These are phyloP conservation scores for Melanerpes aurifrons DNA, from an alignment of 2,113 vertebrate species.

Conservation along the genomic window DNA sequence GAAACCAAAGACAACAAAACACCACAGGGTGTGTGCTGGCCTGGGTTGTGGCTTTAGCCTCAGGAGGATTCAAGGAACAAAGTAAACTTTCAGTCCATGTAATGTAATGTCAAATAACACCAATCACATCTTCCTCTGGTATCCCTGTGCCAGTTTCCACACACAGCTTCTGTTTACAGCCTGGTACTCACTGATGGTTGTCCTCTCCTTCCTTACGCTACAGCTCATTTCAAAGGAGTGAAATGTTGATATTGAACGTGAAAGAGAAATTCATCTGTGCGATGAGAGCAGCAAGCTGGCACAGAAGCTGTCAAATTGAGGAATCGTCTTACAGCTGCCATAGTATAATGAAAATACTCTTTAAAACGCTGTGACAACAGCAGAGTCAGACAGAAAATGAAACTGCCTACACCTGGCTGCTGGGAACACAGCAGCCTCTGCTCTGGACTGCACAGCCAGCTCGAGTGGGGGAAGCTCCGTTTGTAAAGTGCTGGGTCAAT, in stretches of 20 bases:
- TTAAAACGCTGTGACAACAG: neutral
- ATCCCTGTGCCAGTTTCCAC: neutral
- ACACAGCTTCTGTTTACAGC: neutral
- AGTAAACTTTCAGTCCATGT: neutral
- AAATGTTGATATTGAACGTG: neutral
- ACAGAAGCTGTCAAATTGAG: neutral
- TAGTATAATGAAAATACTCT: neutral
- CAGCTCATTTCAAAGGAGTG: neutral
- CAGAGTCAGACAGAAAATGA: neutral
- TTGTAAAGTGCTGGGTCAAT: neutral
- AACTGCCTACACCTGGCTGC: neutral
- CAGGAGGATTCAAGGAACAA: neutral
- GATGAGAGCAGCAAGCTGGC: neutral
- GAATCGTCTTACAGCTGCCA: conserved; percentile 1
- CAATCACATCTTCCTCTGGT: neutral
- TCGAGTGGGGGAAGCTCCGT: neutral
- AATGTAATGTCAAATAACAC: neutral
- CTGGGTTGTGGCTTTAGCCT: neutral
- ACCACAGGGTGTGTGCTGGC: neutral
- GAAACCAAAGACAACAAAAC: neutral
- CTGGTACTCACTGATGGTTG: neutral
- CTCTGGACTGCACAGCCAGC: neutral
- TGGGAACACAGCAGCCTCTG: neutral
- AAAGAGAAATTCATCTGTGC: neutral
- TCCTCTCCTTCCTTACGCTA: neutral